These are phyloP conservation scores for Sparidentex hasta DNA, from an alignment of 2,797 vertebrate genomes.

Conservation along the genomic window DNA sequence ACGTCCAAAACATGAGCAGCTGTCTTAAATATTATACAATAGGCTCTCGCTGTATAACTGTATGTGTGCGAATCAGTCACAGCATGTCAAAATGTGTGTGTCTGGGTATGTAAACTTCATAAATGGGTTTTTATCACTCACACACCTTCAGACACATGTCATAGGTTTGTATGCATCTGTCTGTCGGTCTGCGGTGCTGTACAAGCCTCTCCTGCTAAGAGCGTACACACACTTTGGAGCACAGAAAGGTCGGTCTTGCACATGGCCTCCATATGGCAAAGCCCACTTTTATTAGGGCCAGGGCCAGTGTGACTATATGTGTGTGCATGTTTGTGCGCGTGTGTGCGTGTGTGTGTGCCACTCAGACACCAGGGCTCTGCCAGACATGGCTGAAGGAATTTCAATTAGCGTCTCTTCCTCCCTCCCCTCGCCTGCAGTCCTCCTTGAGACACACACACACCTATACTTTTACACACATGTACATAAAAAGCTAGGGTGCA, in stretches of 20 bases:
- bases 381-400: conserved; percentile 88
- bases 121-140: conserved; percentile 48
- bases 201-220: conserved; percentile 71
- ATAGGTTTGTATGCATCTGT: conserved; percentile 65
- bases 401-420: conserved; percentile 85
- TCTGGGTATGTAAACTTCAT: conserved; percentile 27
- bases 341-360: conserved; percentile 69
- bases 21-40: conserved; percentile 24
- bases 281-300: conserved; percentile 85
- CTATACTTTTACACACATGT: conserved; percentile 36
- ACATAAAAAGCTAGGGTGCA: conserved; percentile 61
- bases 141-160: conserved; percentile 65
- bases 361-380: conserved; percentile 83
- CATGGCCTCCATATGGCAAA: conserved; percentile 89
- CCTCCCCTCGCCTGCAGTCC: conserved; percentile 72
- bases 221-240: conserved; percentile 45
- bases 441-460: conserved; percentile 49
- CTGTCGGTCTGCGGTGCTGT: conserved; percentile 58
- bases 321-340: conserved; percentile 39
- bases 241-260: conserved; percentile 82
- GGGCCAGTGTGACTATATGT: conserved; percentile 76
- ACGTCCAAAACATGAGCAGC: conserved; percentile 32
- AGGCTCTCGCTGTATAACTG: background rate
- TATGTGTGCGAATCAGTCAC: conserved; percentile 20
- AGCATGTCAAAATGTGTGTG: conserved; percentile 28